Evolutionary conservation across 2,113 vertebrate genomes (phyloP).

Genomic region (Verasper variegatus): DNA sequence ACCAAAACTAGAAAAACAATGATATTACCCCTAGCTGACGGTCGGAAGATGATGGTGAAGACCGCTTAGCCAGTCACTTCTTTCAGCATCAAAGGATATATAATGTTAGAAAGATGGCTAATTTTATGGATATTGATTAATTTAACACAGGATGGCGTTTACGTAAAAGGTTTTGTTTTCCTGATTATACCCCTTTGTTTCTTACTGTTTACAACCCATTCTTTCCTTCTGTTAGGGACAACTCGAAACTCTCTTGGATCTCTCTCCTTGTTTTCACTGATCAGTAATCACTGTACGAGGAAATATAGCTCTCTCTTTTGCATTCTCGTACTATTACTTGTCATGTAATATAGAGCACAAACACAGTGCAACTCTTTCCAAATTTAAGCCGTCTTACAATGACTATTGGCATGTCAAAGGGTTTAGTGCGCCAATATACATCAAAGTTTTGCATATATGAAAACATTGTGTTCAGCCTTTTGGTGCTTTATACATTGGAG

Average conservation of each 20-base stretch:
- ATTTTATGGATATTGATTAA: neutral
- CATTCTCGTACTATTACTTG: neutral
- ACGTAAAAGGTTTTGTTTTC: neutral
- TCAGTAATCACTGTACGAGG: neutral
- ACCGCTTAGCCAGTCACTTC: neutral
- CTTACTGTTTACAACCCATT: neutral
- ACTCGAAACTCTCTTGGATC: neutral
- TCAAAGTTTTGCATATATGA: neutral
- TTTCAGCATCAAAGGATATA: slow-evolving; percentile 16
- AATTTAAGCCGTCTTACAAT: neutral
- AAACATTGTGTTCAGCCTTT: neutral
- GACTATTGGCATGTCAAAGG: neutral
- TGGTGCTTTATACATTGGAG: neutral
- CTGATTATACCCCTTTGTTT: neutral
- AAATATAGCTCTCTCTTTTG: neutral
- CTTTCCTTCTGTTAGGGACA: neutral
- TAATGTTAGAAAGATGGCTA: neutral
- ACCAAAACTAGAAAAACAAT: no score
- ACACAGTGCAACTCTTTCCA: neutral
- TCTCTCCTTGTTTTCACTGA: neutral
- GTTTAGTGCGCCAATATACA: neutral
- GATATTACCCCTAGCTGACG: neutral
- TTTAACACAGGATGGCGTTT: neutral
- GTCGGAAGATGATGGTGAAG: neutral
- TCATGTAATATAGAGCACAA: neutral